A percentile compares a stretch with the other conserved stretches of the same genome.
These are phyloP conservation scores for Pseudomyrmex cubaensis DNA, from an alignment of 1,140 invertebrate species.

Conservation along the genomic window DNA sequence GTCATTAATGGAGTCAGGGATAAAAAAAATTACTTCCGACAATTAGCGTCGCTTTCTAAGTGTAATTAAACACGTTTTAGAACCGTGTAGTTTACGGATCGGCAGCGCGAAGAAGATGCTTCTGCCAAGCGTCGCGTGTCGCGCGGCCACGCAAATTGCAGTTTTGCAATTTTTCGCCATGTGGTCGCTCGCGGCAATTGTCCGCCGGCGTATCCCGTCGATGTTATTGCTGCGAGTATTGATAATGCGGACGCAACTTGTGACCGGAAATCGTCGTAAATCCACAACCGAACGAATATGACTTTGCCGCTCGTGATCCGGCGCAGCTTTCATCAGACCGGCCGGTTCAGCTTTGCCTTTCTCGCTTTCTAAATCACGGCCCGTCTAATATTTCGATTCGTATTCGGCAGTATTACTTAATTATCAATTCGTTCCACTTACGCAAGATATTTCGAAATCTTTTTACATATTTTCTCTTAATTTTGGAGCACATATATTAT, in stretches of 20 bases:
- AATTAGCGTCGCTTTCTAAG: constrained; percentile 55
- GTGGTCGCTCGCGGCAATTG: not conserved
- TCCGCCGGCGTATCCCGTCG: not conserved
- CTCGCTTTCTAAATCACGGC: constrained; percentile 10
- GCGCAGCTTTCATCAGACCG: not conserved
- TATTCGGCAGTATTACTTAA: constrained; percentile 10
- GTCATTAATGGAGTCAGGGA: constrained; percentile 23
- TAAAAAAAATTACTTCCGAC: constrained; percentile 18
- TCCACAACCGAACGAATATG: constrained; percentile 19
- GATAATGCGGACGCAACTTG: constrained; percentile 7
- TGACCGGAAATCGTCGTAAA: constrained; percentile 44
- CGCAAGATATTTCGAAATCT: not conserved
- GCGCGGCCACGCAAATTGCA: not conserved
- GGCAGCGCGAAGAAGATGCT: not conserved
- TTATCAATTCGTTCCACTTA: constrained; percentile 8
- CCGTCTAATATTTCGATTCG: not conserved
- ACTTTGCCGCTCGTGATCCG: not conserved
- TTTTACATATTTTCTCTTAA: not conserved
- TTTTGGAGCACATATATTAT: not conserved
- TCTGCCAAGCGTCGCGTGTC: not conserved
- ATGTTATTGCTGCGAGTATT: not conserved
- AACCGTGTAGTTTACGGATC: not conserved
- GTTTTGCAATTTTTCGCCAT: constrained; percentile 13
- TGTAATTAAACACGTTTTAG: constrained; percentile 32
- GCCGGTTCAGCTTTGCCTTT: constrained; percentile 21